Conservation (phyloP, 2,113 vertebrate genomes). For the Sigmodon hispidus region DNA sequence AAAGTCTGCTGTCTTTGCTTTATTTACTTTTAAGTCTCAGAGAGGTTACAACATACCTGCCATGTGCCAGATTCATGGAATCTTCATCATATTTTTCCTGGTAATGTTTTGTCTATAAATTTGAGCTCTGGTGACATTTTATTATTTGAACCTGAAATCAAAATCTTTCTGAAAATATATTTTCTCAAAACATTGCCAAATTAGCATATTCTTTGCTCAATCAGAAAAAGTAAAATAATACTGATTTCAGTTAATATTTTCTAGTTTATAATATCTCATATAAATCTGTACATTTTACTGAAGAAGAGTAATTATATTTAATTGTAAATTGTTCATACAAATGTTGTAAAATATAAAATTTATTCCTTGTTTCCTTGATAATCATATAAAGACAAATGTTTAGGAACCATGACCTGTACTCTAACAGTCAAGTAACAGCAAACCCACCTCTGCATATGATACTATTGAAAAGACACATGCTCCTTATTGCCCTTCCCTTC, state of each 20-base stretch:
- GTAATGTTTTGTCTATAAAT: neutral
- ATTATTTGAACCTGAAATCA: neutral
- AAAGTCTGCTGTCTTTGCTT: neutral
- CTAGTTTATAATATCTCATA: neutral
- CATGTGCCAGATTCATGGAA: neutral
- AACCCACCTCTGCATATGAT: fast-evolving
- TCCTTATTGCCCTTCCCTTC: neutral
- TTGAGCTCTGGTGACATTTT: neutral
- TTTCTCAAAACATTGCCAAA: neutral
- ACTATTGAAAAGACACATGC: neutral
- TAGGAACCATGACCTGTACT: neutral
- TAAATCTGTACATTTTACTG: neutral
- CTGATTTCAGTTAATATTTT: neutral
- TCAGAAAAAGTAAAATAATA: neutral
- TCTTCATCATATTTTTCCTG: neutral
- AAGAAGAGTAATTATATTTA: neutral
- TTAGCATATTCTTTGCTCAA: neutral
- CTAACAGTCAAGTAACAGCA: neutral
- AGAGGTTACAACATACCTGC: neutral
- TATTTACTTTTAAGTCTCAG: neutral
- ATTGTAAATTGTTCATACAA: neutral
- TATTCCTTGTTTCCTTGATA: neutral
- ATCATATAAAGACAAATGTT: neutral
- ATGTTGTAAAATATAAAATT: neutral
- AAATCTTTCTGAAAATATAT: neutral